A percentile compares a stretch with the other conserved stretches of the same genome.
Conservation (phyloP, 2,113 vertebrate genomes). For the Todiramphus saurophagus region DNA sequence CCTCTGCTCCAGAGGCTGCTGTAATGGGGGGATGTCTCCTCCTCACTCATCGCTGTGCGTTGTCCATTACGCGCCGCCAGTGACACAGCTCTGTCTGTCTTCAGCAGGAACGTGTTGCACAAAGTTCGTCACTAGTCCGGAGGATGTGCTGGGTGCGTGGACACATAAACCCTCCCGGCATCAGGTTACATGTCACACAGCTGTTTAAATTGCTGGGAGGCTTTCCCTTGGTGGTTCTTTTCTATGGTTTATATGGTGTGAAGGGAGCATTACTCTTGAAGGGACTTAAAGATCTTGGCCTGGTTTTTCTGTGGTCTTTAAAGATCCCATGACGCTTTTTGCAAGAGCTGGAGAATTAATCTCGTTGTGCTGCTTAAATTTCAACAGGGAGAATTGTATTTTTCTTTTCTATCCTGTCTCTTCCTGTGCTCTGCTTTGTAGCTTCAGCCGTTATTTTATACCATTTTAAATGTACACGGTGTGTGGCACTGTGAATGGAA, state of each 20-base stretch:
- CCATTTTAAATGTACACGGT: background rate
- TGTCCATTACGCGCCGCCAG: rapidly evolving
- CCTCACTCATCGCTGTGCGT: rapidly evolving
- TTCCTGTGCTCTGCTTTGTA: conserved; percentile 2
- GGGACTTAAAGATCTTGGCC: conserved; percentile 40
- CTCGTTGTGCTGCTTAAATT: conserved; percentile 9
- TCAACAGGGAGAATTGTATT: background rate
- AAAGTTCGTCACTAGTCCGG: rapidly evolving
- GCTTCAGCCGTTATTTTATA: conserved; percentile 26
- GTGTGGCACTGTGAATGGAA: conserved; percentile 31
- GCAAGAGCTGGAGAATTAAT: conserved; percentile 48
- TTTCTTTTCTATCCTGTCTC: conserved; percentile 11
- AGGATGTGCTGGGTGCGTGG: background rate
- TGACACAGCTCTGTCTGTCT: rapidly evolving
- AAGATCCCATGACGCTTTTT: conserved; percentile 38
- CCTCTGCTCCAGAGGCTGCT: background rate
- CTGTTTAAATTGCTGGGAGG: conserved; percentile 32
- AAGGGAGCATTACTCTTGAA: conserved; percentile 34
- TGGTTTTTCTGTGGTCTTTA: conserved; percentile 5
- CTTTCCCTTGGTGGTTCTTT: background rate
- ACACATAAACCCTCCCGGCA: background rate
- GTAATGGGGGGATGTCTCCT: background rate
- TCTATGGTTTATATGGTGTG: conserved; percentile 18
- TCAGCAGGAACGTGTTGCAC: background rate
- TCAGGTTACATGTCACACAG: background rate